Evolutionary conservation across 2,113 vertebrate genomes (phyloP).

Genomic region (Asarcornis scutulata): DNA sequence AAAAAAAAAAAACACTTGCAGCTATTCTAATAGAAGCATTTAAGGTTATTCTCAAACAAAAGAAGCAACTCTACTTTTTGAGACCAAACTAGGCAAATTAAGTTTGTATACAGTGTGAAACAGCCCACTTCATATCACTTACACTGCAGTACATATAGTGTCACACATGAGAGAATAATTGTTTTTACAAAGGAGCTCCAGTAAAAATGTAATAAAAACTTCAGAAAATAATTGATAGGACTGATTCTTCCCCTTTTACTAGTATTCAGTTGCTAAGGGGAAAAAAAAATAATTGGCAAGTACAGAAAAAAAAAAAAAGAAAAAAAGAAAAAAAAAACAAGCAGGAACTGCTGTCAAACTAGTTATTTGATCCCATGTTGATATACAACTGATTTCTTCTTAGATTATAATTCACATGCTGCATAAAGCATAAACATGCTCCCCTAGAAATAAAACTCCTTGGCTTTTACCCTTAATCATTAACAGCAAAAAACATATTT

Average conservation of each 20-base stretch:
- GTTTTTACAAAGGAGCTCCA: not conserved
- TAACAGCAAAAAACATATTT: not conserved
- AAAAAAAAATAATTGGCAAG: not conserved
- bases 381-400: slow-evolving; percentile 33
- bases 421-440: not conserved
- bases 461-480: not conserved
- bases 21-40: not conserved
- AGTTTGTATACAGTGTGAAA: not conserved
- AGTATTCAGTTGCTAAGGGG: not conserved
- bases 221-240: slow-evolving; percentile 3
- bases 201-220: not conserved
- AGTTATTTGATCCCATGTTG: slow-evolving; percentile 44
- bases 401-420: slow-evolving; percentile 9
- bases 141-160: not conserved
- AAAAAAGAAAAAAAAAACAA: slow-evolving; percentile 15
- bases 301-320: slow-evolving; percentile 6
- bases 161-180: not conserved
- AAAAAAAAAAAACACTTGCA: not conserved
- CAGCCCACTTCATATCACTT: not conserved
- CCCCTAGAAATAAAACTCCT: not conserved
- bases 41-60: not conserved
- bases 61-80: not conserved
- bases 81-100: not conserved
- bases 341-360: slow-evolving; percentile 28
- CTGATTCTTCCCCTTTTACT: not conserved